phyloP scores from a whole-genome alignment of 2,113 vertebrate genomes.

The Pelvicachromis taeniatus region DNA sequence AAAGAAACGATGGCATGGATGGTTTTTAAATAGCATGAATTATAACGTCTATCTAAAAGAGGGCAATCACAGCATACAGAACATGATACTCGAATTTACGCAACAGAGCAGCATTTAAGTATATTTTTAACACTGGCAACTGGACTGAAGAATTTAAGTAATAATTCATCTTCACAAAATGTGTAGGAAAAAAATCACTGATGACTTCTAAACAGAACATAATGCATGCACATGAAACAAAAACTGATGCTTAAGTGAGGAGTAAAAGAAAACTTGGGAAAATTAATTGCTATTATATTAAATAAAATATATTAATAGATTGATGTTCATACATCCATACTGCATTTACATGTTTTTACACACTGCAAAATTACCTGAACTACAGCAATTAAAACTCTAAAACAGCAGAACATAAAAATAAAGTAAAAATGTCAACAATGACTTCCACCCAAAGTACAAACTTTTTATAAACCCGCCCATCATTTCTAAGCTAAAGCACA shows the following conservation, averaged over 20 bases:
- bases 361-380: background rate
- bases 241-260: background rate
- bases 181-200: background rate
- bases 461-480: background rate
- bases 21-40: background rate
- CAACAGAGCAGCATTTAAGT: background rate
- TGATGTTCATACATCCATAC: background rate
- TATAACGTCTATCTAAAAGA: background rate
- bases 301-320: background rate
- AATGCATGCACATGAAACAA: background rate
- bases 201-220: background rate
- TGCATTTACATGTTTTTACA: background rate
- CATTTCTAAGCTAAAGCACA: background rate
- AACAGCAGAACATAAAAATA: background rate
- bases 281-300: background rate
- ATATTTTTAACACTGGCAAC: background rate
- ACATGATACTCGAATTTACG: background rate
- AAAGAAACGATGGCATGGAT: background rate
- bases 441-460: background rate
- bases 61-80: background rate
- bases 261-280: background rate
- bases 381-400: background rate
- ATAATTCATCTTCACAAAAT: background rate
- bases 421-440: background rate
- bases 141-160: background rate